Conservation (phyloP, 1,140 invertebrate genomes). For the Drosophila littoralis region DNA sequence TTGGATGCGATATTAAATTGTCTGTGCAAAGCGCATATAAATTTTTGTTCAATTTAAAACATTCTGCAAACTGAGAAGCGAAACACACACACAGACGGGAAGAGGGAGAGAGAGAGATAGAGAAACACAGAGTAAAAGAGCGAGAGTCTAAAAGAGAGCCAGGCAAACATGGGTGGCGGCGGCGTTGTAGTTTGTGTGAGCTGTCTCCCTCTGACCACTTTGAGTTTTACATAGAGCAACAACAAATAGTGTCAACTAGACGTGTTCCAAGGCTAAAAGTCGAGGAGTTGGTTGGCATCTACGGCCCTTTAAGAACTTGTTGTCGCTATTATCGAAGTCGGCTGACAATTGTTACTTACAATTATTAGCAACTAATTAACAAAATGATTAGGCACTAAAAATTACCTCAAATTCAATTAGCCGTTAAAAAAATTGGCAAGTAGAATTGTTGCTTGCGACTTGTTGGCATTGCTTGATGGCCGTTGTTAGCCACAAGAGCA, state of each 20-base stretch:
- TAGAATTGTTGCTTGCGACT: constrained; percentile 1
- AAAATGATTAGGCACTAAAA: constrained; percentile 40
- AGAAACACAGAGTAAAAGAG: constrained; percentile 11
- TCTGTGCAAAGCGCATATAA: constrained; percentile 84
- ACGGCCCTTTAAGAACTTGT: neutral
- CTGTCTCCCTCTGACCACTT: constrained; percentile 24
- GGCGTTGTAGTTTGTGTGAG: neutral
- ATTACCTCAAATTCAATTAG: constrained; percentile 66
- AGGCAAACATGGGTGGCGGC: neutral
- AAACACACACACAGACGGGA: constrained; percentile 25
- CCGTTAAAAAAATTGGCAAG: constrained; percentile 58
- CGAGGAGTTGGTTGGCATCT: neutral
- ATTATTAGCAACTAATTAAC: constrained; percentile 54
- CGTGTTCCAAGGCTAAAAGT: constrained; percentile 11
- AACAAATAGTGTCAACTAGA: constrained; percentile 35
- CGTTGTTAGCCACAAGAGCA: constrained; percentile 37
- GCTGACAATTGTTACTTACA: neutral
- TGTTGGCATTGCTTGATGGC: neutral
- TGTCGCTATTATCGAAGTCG: neutral
- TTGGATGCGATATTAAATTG: constrained; percentile 85
- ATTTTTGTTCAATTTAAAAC: constrained; percentile 84
- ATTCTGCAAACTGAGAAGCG: constrained; percentile 61
- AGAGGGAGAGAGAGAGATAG: constrained; percentile 11
- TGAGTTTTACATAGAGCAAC: constrained; percentile 47
- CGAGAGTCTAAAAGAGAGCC: constrained; percentile 7